Evolutionary conservation across 1,140 invertebrate species (phyloP), one percentile per base, ranked within the genome.

Genomic region (Neodiprion lecontei): DNA sequence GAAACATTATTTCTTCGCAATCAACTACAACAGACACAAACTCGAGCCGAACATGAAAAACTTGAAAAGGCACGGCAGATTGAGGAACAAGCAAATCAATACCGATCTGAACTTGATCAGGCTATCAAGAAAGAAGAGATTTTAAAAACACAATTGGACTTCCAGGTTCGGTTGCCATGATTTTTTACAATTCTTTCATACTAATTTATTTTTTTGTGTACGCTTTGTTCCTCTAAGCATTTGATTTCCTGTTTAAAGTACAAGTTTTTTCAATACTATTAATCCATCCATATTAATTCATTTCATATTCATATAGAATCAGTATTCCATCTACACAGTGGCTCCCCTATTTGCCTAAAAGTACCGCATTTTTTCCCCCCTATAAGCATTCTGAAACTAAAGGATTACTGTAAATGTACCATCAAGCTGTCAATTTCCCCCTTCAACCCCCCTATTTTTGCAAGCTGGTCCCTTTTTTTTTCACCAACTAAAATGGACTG

Each of bases 1-100:
- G 85, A 87, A 77, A 78, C 78, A 0, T 77, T 77, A 50, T 86
- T 83, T 79, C 70, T 87, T 3, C 72, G 85, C 23, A 81, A 83
- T 47, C 82, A 82, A 66, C 40, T 85, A 7, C 81, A 82, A 21
- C 83, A 83, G 72, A 75, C 77, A 17, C 79, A 84, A 67, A 66
- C 73, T 9, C 69, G 81, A 48, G 71, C 80, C 12, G 80, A 84
- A 17, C 81, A 82, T 68, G 80, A 82, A 9, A 83, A 73, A 74
- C 72, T 82, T 48, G 81, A 84, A 53, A 82, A 83, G 23, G 76
- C 76, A 9, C 74, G 75, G 49, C 73, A 80, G 9, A 77, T 86
- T 2, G 82, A 87, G 68, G 76, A 82, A 68, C 80, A 84, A 74
- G 80, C 79, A 7, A 80, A 77, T 69, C 77, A 78, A 47, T 79